Conservation (phyloP, 2,888 invertebrate species). For the Drosophila subsilvestris region DNA sequence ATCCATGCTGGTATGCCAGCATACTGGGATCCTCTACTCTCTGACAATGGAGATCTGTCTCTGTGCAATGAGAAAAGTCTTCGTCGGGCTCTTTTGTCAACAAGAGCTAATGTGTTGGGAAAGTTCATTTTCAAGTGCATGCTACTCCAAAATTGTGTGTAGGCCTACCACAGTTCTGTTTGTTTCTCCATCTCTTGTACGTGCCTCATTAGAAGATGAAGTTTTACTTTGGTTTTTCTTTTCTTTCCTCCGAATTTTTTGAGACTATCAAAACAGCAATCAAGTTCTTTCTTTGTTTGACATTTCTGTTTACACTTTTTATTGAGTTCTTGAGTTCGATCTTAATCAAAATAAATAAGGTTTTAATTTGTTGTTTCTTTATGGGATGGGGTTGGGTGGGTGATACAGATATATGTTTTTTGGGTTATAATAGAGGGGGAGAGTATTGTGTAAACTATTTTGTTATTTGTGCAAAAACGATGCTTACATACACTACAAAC, state of each 20-base stretch:
- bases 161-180: slow-evolving; percentile 35
- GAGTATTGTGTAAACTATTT: slow-evolving; percentile 16
- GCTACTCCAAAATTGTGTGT: slow-evolving; percentile 4
- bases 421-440: slow-evolving; percentile 36
- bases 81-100: not conserved
- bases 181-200: slow-evolving; percentile 54
- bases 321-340: slow-evolving; percentile 71
- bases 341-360: slow-evolving; percentile 76
- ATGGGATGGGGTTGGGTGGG: slow-evolving; percentile 1
- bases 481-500: slow-evolving; percentile 40
- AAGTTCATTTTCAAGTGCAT: slow-evolving; percentile 70
- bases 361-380: slow-evolving; percentile 60
- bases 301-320: slow-evolving; percentile 55
- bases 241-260: slow-evolving; percentile 44
- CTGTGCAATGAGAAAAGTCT: slow-evolving; percentile 23
- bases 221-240: slow-evolving; percentile 8
- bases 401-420: slow-evolving; percentile 27
- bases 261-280: slow-evolving; percentile 73
- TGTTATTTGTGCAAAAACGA: slow-evolving; percentile 77
- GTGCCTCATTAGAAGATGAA: slow-evolving; percentile 68
- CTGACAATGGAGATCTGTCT: slow-evolving; percentile 31
- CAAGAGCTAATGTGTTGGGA: slow-evolving; percentile 67
- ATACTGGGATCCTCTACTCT: not conserved
- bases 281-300: slow-evolving; percentile 52
- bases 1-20: not conserved